Evolutionary conservation across 2,888 invertebrate genomes (phyloP).

Genomic region (Hemicrepidius hirtus): DNA sequence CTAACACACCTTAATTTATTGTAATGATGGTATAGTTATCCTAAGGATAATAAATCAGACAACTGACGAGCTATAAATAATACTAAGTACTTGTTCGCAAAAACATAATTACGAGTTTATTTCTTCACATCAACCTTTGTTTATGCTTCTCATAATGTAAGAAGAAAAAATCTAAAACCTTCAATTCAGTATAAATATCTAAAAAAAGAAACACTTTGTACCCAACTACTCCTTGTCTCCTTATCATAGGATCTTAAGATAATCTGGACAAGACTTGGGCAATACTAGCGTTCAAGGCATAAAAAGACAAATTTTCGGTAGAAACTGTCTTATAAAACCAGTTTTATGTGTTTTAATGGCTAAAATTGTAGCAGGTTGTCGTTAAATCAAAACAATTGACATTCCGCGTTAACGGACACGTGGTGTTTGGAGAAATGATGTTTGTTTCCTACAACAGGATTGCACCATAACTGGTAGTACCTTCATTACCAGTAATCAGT

Average conservation of each 20-base stretch:
- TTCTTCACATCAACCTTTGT: not conserved
- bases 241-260: slow-evolving; percentile 33
- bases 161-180: too few relatives aligned
- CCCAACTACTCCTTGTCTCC: slow-evolving; percentile 11
- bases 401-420: slow-evolving; percentile 29
- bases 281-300: slow-evolving; percentile 29
- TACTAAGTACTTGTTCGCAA: slow-evolving; percentile 9
- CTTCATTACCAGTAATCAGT: slow-evolving; percentile 47
- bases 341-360: slow-evolving; percentile 57
- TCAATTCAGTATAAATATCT: too few relatives aligned
- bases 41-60: slow-evolving; percentile 22
- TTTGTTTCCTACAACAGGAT: slow-evolving; percentile 13
- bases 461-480: slow-evolving; percentile 30
- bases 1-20: slow-evolving; percentile 23
- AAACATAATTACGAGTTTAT: slow-evolving; percentile 3
- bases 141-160: too few relatives aligned
- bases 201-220: too few relatives aligned
- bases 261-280: slow-evolving; percentile 18
- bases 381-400: slow-evolving; percentile 56
- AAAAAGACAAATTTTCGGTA: slow-evolving; percentile 42
- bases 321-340: slow-evolving; percentile 51
- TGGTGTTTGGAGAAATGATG: slow-evolving; percentile 24
- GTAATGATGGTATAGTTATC: slow-evolving; percentile 11
- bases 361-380: slow-evolving; percentile 52
- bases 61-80: slow-evolving; percentile 13